Evolutionary conservation across 2,888 invertebrate species (phyloP).

Genomic region (Eudasyphora cyanicolor): DNA sequence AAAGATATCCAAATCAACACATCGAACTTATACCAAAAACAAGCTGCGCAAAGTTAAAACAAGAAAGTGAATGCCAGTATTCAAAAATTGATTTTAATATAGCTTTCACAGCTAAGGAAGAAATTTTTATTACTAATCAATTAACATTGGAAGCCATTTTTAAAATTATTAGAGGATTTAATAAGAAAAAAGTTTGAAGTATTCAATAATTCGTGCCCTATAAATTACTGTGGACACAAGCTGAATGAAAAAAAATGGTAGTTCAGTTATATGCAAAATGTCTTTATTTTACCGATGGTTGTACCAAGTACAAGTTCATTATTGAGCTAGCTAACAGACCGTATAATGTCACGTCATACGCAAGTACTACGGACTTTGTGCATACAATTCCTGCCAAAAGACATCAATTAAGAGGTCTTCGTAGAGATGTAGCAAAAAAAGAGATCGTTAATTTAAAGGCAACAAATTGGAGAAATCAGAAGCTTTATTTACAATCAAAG

Average conservation of each 20-base stretch:
- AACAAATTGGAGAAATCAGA: constrained; percentile 18
- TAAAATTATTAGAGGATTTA: background rate
- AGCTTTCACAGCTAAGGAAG: background rate
- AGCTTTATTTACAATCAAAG: background rate
- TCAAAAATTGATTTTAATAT: background rate
- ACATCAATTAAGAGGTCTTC: background rate
- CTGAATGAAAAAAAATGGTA: background rate
- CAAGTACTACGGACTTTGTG: background rate
- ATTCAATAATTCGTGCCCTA: background rate
- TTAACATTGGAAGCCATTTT: background rate
- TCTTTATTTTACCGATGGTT: background rate
- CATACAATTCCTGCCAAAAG: background rate
- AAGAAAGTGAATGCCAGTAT: too few species aligned
- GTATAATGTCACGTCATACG: background rate
- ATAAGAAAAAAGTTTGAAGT: background rate
- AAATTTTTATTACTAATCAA: background rate
- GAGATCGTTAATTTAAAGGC: constrained; percentile 16
- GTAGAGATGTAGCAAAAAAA: background rate
- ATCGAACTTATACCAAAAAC: too few species aligned
- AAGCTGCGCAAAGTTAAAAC: too few species aligned
- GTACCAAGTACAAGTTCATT: background rate
- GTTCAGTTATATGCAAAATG: background rate
- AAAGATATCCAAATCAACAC: too few species aligned
- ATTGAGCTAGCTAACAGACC: too few species aligned
- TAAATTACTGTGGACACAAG: background rate